Percentiles rank a stretch among this genome's conserved stretches.
Evolutionary conservation across 2,888 invertebrate genomes (phyloP).

Genomic region (Trilocha varians): DNA sequence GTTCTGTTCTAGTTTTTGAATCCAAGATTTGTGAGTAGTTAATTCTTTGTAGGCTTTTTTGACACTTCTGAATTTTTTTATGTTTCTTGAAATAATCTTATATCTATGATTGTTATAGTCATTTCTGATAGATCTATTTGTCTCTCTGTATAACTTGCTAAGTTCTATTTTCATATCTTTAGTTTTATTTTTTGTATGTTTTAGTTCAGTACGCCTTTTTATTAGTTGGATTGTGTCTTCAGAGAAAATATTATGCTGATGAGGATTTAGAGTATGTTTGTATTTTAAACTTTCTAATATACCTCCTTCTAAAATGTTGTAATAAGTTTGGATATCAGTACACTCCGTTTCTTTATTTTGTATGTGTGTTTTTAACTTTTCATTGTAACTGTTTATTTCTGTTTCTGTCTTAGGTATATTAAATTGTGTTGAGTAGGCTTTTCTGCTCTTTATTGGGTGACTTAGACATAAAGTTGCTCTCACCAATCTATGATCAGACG

Average conservation of each 20-base stretch:
- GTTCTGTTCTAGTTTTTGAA: constrained; percentile 4
- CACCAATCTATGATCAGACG: no score
- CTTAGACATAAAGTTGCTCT: not conserved
- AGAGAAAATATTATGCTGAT: constrained; percentile 2
- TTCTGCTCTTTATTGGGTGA: not conserved
- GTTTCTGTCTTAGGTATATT: not conserved
- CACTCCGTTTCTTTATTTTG: not conserved
- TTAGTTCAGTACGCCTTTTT: constrained; percentile 2
- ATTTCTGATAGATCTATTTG: constrained; percentile 5
- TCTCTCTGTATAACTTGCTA: constrained; percentile 3
- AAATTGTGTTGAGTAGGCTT: not conserved
- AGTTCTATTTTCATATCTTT: constrained; percentile 8
- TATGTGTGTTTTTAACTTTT: not conserved
- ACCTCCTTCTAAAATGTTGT: not conserved
- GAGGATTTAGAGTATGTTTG: not conserved
- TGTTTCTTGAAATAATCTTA: constrained; percentile 9
- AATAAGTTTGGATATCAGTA: not conserved
- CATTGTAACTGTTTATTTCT: not conserved
- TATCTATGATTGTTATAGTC: constrained; percentile 8
- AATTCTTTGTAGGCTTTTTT: constrained; percentile 11
- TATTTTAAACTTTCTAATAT: constrained; percentile 1
- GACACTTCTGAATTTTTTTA: constrained; percentile 10
- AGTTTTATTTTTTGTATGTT: constrained; percentile 7
- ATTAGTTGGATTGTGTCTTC: constrained; percentile 3
- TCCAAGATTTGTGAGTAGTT: constrained; percentile 7